Percentiles rank a stretch among this genome's conserved stretches.
These are phyloP conservation scores for Tachyglossus aculeatus DNA, from an alignment of 2,797 vertebrate genomes.

Conservation along the genomic window DNA sequence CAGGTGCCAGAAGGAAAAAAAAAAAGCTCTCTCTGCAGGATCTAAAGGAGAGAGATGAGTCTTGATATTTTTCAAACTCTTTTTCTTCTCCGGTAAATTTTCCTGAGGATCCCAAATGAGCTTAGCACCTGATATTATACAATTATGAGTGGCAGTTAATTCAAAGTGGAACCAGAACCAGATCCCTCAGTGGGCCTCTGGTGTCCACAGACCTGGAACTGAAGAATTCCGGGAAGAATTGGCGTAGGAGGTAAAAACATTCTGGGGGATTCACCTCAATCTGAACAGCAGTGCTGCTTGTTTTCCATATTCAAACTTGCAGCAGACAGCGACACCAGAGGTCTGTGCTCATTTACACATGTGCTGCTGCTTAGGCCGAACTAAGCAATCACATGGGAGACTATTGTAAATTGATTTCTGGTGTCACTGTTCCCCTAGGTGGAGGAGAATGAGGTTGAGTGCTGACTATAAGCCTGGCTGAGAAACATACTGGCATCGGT, in stretches of 20 bases:
- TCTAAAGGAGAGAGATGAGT: constrained; percentile 5
- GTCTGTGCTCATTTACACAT: constrained; percentile 78
- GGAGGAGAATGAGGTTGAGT: constrained; percentile 81
- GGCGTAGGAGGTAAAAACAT: constrained; percentile 39
- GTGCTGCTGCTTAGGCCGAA: constrained; percentile 84
- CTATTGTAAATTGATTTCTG: constrained; percentile 88
- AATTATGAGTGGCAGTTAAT: background rate
- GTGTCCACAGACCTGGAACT: constrained; percentile 3
- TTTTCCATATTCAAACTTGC: constrained; percentile 50
- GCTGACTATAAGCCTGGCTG: constrained; percentile 91
- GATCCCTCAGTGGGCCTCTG: no score
- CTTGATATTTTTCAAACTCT: background rate
- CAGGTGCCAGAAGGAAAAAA: background rate
- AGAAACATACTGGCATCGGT: constrained; percentile 91
- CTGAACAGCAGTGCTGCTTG: constrained; percentile 39
- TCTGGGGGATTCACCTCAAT: constrained; percentile 10
- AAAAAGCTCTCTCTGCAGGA: background rate
- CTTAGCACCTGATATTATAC: constrained; percentile 26
- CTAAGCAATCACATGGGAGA: constrained; percentile 85
- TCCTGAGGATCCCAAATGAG: background rate
- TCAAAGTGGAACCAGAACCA: background rate
- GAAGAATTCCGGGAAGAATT: constrained; percentile 42
- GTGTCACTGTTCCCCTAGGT: constrained; percentile 90
- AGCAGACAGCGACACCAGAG: constrained; percentile 75
- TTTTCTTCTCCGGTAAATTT: background rate